phyloP scores from a whole-genome alignment of 2,797 vertebrate species.

The Sebastes glaucus region DNA sequence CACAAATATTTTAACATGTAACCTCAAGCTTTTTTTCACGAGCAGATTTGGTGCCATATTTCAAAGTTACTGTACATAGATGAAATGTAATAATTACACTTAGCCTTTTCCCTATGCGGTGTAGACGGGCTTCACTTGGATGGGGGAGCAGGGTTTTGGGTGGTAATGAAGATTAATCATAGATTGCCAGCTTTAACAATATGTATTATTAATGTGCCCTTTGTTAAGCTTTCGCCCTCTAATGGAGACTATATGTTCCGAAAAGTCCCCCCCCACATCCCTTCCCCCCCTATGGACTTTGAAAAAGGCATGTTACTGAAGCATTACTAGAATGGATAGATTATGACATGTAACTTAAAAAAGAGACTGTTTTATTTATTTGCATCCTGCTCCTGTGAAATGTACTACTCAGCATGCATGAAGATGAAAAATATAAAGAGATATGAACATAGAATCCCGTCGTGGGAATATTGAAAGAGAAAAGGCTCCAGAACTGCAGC shows the following conservation, averaged over 20 bases:
- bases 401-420: slow-evolving; percentile 85
- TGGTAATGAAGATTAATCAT: slow-evolving; percentile 70
- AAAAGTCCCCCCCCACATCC: slow-evolving; percentile 23
- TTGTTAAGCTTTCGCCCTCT: slow-evolving; percentile 76
- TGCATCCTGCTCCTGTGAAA: slow-evolving; percentile 86
- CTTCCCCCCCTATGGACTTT: slow-evolving; percentile 63
- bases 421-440: slow-evolving; percentile 78
- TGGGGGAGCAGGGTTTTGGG: slow-evolving; percentile 42
- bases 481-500: slow-evolving; percentile 83
- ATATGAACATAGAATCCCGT: slow-evolving; percentile 75
- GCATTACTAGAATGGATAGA: slow-evolving; percentile 86
- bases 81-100: slow-evolving; percentile 65
- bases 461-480: slow-evolving; percentile 75
- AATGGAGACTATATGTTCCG: slow-evolving; percentile 67
- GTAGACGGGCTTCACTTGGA: slow-evolving; percentile 57
- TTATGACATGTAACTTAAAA: slow-evolving; percentile 81
- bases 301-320: slow-evolving; percentile 84
- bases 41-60: slow-evolving; percentile 79
- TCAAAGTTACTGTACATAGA: slow-evolving; percentile 82
- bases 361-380: slow-evolving; percentile 80
- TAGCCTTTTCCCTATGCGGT: slow-evolving; percentile 64
- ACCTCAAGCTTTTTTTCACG: slow-evolving; percentile 68
- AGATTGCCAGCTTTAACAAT: slow-evolving; percentile 78
- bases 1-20: slow-evolving; percentile 68
- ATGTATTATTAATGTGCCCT: slow-evolving; percentile 79